A percentile compares a stretch with the other conserved stretches of the same genome.
phyloP scores from a whole-genome alignment of 2,888 invertebrate genomes.

The Ectemnius continuus region DNA sequence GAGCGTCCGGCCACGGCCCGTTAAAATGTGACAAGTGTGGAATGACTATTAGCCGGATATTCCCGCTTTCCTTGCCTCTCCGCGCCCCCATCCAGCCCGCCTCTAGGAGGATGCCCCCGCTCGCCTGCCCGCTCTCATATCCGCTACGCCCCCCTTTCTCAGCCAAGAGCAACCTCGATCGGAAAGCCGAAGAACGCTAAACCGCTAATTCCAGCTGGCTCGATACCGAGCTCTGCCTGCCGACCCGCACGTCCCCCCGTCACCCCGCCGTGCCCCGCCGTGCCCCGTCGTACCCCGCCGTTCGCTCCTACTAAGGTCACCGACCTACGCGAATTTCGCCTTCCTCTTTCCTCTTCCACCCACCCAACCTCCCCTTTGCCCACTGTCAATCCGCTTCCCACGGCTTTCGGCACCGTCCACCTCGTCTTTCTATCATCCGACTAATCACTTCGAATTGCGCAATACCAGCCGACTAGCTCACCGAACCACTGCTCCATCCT shows the following conservation, averaged over 20 bases:
- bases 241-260: not conserved
- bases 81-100: too few relatives aligned
- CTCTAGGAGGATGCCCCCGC: too few relatives aligned
- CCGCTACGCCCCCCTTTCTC: not conserved
- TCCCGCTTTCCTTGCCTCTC: too few relatives aligned
- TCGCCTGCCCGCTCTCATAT: too few relatives aligned
- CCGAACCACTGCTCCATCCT: not conserved
- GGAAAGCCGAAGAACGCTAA: not conserved
- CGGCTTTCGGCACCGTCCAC: too few relatives aligned
- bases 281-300: not conserved
- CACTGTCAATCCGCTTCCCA: too few relatives aligned
- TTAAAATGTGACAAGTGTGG: too few relatives aligned
- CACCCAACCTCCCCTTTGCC: too few relatives aligned
- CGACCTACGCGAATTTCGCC: slow-evolving; percentile 55
- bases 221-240: not conserved
- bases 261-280: not conserved
- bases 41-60: too few relatives aligned
- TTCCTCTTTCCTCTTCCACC: slow-evolving; percentile 19
- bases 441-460: too few relatives aligned
- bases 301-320: slow-evolving; percentile 57
- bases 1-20: too few relatives aligned
- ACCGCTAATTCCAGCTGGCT: slow-evolving; percentile 8
- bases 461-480: not conserved
- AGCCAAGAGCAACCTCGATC: not conserved
- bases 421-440: too few relatives aligned